These are phyloP conservation scores for Propithecus coquereli DNA, from an alignment of 2,113 vertebrate genomes.

Conservation along the genomic window DNA sequence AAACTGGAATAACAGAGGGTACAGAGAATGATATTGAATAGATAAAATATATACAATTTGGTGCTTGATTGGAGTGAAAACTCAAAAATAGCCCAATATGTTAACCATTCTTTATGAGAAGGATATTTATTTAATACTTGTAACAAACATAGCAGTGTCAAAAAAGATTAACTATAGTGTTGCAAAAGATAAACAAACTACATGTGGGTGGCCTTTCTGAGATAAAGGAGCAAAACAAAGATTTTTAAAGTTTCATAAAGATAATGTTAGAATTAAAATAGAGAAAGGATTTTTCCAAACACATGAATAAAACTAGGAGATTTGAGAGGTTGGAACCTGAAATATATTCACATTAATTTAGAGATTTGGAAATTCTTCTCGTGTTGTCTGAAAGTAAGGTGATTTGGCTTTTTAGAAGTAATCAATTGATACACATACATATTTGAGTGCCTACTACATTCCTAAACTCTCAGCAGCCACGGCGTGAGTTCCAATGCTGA, in stretches of 20 bases:
- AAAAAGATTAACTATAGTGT: background rate
- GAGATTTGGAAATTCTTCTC: background rate
- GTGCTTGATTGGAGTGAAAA: background rate
- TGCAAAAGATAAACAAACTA: background rate
- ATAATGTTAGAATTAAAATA: background rate
- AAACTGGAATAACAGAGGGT: background rate
- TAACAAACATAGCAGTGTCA: background rate
- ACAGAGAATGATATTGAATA: background rate
- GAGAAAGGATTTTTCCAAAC: background rate
- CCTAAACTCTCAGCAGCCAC: no score
- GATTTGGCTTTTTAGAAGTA: background rate
- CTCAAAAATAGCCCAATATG: background rate
- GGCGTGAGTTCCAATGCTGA: background rate
- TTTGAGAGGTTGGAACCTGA: background rate
- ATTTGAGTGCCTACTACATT: background rate
- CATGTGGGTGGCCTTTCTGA: background rate
- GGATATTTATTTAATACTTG: background rate
- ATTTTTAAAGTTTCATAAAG: background rate
- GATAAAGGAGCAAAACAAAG: background rate
- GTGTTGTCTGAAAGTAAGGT: background rate
- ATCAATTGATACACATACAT: background rate
- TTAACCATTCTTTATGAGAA: background rate
- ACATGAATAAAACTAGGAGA: background rate
- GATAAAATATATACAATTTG: background rate
- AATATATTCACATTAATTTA: background rate